A percentile compares a stretch with the other conserved stretches of the same genome.
Evolutionary conservation across 2,113 vertebrate genomes (phyloP).

Genomic region (Sinocyclocheilus maitianheensis): DNA sequence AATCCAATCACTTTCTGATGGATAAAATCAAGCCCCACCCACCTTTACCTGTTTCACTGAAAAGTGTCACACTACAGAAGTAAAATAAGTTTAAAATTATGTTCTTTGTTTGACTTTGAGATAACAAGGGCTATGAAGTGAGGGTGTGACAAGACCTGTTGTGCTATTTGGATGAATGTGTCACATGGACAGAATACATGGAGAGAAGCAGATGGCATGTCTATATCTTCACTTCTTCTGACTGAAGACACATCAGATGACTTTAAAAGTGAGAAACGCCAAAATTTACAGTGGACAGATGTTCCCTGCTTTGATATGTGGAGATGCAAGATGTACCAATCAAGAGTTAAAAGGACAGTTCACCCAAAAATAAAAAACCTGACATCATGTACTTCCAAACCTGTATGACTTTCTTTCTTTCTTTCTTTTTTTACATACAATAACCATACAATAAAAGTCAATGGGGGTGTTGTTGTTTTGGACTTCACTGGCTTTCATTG

Average conservation of each 20-base stretch:
- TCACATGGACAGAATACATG: conserved; percentile 45
- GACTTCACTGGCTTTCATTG: not conserved
- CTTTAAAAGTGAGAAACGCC: not conserved
- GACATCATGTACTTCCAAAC: not conserved
- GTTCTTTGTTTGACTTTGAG: not conserved
- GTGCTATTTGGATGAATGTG: not conserved
- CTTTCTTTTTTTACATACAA: not conserved
- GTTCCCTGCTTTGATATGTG: conserved; percentile 44
- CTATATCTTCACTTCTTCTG: conserved; percentile 27
- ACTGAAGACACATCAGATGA: conserved; percentile 34
- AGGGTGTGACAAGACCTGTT: not conserved
- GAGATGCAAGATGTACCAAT: not conserved
- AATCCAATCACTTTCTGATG: not conserved
- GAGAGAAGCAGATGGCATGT: conserved; percentile 59
- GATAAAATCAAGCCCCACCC: not conserved
- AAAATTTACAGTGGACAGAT: conserved; percentile 36
- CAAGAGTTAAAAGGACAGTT: not conserved
- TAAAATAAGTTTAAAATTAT: not conserved
- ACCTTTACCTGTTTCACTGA: not conserved
- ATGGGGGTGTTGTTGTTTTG: not conserved
- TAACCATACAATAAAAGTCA: not conserved
- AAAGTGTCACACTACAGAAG: not conserved
- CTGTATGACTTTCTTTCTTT: not conserved
- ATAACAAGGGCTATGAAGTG: not conserved
- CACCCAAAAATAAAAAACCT: not conserved